These are phyloP conservation scores for Martes martes DNA, from an alignment of 2,113 vertebrate species.

Conservation along the genomic window DNA sequence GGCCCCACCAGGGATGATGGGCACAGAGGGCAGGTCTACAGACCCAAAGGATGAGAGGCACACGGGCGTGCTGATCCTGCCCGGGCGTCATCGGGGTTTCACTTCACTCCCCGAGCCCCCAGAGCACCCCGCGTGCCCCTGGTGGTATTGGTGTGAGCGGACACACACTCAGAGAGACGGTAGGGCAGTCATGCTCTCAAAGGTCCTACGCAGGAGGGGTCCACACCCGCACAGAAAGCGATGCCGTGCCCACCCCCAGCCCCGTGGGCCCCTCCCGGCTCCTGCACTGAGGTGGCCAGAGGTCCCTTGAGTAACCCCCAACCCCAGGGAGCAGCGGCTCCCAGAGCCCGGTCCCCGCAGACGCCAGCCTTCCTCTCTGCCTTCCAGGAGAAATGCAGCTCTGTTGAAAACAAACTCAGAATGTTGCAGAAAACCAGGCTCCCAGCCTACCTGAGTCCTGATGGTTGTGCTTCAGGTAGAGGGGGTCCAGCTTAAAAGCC, in stretches of 20 bases:
- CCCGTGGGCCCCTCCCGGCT: accelerated
- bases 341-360: neutral
- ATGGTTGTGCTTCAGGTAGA: constrained; percentile 94
- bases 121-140: no score
- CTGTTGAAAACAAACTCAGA: neutral
- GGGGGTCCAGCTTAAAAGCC: constrained; percentile 94
- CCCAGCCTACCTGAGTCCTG: constrained; percentile 90
- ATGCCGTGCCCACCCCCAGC: accelerated
- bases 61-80: neutral
- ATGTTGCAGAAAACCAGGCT: accelerated
- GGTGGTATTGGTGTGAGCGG: neutral
- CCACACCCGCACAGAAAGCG: accelerated
- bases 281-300: neutral
- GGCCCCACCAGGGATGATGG: neutral
- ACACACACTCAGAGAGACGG: neutral
- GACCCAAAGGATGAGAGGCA: neutral
- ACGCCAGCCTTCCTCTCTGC: accelerated
- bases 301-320: accelerated
- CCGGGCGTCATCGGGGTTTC: accelerated
- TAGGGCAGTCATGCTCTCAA: no score
- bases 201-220: neutral
- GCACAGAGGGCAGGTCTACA: neutral
- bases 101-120: neutral
- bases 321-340: no score
- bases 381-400: accelerated